Conservation (phyloP, 2,888 invertebrate genomes). For the Ernsta delagoae region DNA sequence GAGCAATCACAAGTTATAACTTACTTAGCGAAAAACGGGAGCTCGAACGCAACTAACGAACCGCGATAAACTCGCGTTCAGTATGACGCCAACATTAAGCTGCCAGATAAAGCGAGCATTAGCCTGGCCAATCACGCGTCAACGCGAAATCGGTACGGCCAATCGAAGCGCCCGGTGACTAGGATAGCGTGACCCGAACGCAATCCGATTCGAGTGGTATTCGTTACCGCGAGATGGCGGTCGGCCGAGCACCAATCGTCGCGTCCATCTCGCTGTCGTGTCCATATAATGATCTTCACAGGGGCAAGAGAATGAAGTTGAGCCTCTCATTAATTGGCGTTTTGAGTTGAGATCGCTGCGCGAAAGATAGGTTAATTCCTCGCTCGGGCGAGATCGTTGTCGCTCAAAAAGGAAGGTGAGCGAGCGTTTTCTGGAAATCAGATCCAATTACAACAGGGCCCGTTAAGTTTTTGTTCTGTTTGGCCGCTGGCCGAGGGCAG, state of each 20-base stretch:
- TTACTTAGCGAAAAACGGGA: constrained; percentile 80
- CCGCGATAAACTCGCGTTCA: constrained; percentile 69
- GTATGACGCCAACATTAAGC: constrained; percentile 77
- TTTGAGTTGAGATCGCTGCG: constrained; percentile 83
- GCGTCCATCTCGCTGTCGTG: constrained; percentile 84
- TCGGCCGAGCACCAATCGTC: constrained; percentile 79
- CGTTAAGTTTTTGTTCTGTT: constrained; percentile 83
- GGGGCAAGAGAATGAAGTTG: constrained; percentile 84
- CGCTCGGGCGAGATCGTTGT: constrained; percentile 81
- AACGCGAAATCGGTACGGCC: constrained; percentile 73
- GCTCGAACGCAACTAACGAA: constrained; percentile 78
- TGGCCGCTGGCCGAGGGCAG: constrained; percentile 63
- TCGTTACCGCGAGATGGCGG: constrained; percentile 83
- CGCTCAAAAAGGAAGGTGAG: constrained; percentile 83
- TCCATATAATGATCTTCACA: constrained; percentile 85
- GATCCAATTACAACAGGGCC: constrained; percentile 83
- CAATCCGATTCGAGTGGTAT: constrained; percentile 79
- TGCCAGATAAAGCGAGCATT: constrained; percentile 71
- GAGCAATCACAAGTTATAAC: constrained; percentile 80
- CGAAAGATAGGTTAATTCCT: constrained; percentile 85
- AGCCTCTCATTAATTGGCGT: constrained; percentile 85
- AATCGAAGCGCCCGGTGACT: constrained; percentile 74
- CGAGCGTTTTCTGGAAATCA: constrained; percentile 84
- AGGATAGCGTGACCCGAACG: constrained; percentile 84
- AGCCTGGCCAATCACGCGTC: constrained; percentile 76